These are phyloP conservation scores for human (Homo sapiens) DNA, from an alignment of 2,113 vertebrate species.

Conservation along the genomic window GRCh38 chr9:92644001-92644500, in stretches of 20 bases:
- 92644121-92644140: neutral
- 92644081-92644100: neutral
- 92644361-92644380: neutral
- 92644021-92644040: neutral
- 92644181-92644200: conserved; percentile 6
- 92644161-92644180: neutral
- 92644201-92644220: conserved; percentile 21
- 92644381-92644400: neutral
- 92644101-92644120: neutral
- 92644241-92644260: neutral
- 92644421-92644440: neutral
- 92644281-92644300: neutral
- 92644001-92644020: neutral
- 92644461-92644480: neutral
- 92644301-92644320: neutral
- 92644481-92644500: neutral
- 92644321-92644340: neutral
- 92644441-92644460: neutral
- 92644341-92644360: neutral
- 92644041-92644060: neutral
- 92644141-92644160: too few species aligned
- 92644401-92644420: neutral
- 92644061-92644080: neutral
- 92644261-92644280: conserved; percentile 16
- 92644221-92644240: conserved; percentile 1